Base-by-base conservation (phyloP, 2,797 vertebrate genomes). In the Dryobates pubescens region DNA sequence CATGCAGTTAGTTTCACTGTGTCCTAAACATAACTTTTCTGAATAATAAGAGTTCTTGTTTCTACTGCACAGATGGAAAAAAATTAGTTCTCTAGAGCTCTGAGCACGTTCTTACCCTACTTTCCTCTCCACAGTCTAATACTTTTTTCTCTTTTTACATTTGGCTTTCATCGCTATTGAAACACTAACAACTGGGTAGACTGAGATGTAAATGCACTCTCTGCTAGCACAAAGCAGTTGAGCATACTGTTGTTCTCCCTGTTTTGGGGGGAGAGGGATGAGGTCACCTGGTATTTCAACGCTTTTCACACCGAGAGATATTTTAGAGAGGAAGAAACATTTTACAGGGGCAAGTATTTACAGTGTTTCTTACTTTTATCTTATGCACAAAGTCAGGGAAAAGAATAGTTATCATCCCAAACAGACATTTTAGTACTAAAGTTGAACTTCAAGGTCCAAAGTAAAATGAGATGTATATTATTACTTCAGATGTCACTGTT, bases 191-290 rank as follows among this genome's bases (percentile, higher is more conserved):
- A 77, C 7, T 5, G 6, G 9, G 5, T 3, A 73, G 27, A 22
- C 8, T 64, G 38, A 36, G 36, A 36, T 17, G 2, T 38, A 65
- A 80, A 92, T 74, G 24, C 17, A 73, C 9, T 68, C 18, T 26
- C 41, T 62, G 15, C 10, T 71, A 82, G 80, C 17, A 68, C 36
- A 72, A 62, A 85, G 29, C 36, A 82, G 9, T 27, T 16, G 34
- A 20, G 51, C 1, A 0, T 45, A 56, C 45, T 81, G 89, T 57
- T 82, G 15, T 54, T 82, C 34, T 77, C 86, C 6, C 2, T 34
- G 2, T 49, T 43, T 58, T 63, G 6, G 2, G 3, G 30, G 2
- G 2, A 6, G 26, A 27, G 22, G 47, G 13, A 22, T 6, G 3
- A 83, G 14, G 29, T 63, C 69, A 85, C 13, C 30, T 58, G 29